These are phyloP conservation scores for Oedothorax gibbosus DNA, from an alignment of 1,140 invertebrate genomes.

Conservation along the genomic window DNA sequence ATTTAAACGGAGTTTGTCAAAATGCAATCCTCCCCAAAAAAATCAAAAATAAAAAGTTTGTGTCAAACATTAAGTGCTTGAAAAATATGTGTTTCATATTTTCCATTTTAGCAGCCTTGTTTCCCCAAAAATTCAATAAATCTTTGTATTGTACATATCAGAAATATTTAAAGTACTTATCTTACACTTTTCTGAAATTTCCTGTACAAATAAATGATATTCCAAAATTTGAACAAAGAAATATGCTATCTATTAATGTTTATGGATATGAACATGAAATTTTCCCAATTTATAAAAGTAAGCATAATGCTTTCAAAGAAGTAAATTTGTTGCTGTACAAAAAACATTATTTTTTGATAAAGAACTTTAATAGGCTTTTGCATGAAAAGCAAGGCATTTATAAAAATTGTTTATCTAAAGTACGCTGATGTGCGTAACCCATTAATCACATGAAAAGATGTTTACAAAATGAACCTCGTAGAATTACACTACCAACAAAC, in stretches of 20 bases:
- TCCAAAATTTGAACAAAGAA: constrained; percentile 20
- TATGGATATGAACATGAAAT: constrained; percentile 6
- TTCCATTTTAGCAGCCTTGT: not conserved
- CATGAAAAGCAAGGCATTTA: not conserved
- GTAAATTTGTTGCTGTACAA: constrained; percentile 20
- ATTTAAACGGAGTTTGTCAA: constrained; percentile 5
- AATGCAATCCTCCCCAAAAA: not conserved
- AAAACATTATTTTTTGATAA: too few relatives aligned
- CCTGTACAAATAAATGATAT: too few relatives aligned
- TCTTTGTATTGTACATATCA: not conserved
- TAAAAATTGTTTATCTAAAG: constrained; percentile 30
- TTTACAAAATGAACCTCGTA: constrained; percentile 21
- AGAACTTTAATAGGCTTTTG: constrained; percentile 31
- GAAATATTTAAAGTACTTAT: too few relatives aligned
- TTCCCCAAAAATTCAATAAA: constrained; percentile 23
- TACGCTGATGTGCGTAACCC: constrained; percentile 1
- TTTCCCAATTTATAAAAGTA: constrained; percentile 15
- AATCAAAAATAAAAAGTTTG: constrained; percentile 31
- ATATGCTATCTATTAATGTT: constrained; percentile 11
- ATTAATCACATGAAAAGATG: constrained; percentile 6
- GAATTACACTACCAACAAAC: not conserved
- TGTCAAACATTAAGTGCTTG: constrained; percentile 7
- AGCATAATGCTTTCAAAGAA: constrained; percentile 8
- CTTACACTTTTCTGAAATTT: too few relatives aligned
- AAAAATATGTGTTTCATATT: constrained; percentile 24